Evolutionary conservation across 2,113 vertebrate genomes (phyloP), one percentile per base, ranked within the genome.

Genomic region (Struthio camelus): DNA sequence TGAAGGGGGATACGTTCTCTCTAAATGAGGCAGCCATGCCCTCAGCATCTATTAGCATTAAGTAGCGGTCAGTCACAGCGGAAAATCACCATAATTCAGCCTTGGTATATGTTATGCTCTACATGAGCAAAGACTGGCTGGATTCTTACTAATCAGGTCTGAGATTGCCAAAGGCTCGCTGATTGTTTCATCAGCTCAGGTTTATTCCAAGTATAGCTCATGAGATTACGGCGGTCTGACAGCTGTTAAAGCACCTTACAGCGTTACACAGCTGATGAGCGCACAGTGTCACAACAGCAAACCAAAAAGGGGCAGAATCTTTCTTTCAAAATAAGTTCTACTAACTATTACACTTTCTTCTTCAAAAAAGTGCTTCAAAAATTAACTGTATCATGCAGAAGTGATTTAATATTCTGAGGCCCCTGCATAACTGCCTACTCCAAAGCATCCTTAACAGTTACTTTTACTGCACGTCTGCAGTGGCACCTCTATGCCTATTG

Each of bases 121-220:
- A 96, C 87, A 56, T 16, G 59, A 76, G 72, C 76, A 80, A 86
- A 93, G 89, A 71, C 65, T 20, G 51, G 67, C 72, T 83, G 85
- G 89, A 71, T 93, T 95, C 67, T 85, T 95, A 91, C 96, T 95
- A 93, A 95, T 94, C 96, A 91, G 85, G 90, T 93, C 73, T 72
- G 76, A 87, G 94, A 73, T 82, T 78, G 85, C 51, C 93, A 94
- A 93, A 94, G 96, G 82, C 56, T 95, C 91, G 32, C 85, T 90
- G 93, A 97, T 93, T 96, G 94, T 96, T 97, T 93, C 96, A 97
- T 95, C 93, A 93, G 24, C 85, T 93, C 79, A 84, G 96, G 94
- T 96, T 97, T 94, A 94, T 94, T 96, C 96, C 93, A 96, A 96
- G 97, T 83, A 96, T 40, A 97, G 93, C 93, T 97, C 96, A 97